Evolutionary conservation across 1,140 invertebrate genomes (phyloP), one percentile per base, ranked within the genome.

Genomic region (Leptinotarsa undecemlineata): DNA sequence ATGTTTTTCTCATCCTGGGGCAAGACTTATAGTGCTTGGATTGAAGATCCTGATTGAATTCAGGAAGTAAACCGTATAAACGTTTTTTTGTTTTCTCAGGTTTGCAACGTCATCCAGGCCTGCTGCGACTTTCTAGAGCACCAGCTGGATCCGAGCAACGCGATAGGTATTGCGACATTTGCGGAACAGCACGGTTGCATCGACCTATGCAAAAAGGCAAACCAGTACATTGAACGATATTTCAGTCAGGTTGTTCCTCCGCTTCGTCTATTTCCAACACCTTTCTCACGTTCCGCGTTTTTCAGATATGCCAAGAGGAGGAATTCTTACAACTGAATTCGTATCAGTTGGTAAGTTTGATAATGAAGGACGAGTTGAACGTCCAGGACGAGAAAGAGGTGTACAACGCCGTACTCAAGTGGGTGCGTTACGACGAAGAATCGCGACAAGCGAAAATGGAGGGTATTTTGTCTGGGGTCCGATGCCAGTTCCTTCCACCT

Each of bases 401-500:
- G 1, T 98, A 96, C 82, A 94, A 95, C 81, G 94, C 95, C 14
- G 95, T 97, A 14, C 86, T 97, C 3, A 93, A 93, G 85, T 98
- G 96, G 96, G 94, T 94, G 48, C 93, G 92, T 82, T 92, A 95
- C 82, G 95, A 97, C 80, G 92, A 95, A 77, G 94, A 96, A 69
- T 91, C 90, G 42, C 86, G 96, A 63, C 90, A 93, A 74, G 89
- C 91, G 5, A 94, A 95, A 83, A 94, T 97, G 91, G 93, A 96
- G 77, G 90, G 92, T 77, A 95, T 98, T 78, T 85, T 98, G 42
- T 91, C 91, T 81, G 94, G 93, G 1, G 95, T 97, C 2, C 89
- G 96, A 3, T 96, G 95, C 82, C 95, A 97, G 82, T 96, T 94
- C 85, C 88, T 98, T 15, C 94, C 95, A n/a, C 96, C 96, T 1